phyloP scores from a whole-genome alignment of 2,797 vertebrate genomes.

The Antennarius maculatus region DNA sequence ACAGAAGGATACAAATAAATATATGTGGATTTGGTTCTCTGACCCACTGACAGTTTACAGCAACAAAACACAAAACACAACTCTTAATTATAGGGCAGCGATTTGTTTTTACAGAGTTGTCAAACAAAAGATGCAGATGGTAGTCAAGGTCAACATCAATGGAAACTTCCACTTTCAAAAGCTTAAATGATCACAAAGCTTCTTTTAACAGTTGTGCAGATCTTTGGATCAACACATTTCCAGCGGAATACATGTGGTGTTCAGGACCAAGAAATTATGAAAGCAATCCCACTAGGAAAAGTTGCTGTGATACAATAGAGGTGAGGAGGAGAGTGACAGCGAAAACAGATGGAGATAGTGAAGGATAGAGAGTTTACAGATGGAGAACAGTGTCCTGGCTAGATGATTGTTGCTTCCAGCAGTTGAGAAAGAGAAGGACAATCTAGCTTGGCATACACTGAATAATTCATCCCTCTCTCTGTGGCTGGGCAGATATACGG shows the following conservation, averaged over 20 bases:
- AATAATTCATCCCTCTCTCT: slow-evolving; percentile 77
- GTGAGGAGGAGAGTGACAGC: slow-evolving; percentile 1
- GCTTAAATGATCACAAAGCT: too few species aligned
- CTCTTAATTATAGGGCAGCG: slow-evolving; percentile 27
- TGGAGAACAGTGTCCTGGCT: slow-evolving; percentile 49
- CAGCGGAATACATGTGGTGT: not conserved
- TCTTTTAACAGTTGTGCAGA: too few species aligned
- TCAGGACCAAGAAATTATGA: not conserved
- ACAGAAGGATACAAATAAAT: slow-evolving; percentile 26
- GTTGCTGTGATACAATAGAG: slow-evolving; percentile 32
- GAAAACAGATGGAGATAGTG: slow-evolving; percentile 19
- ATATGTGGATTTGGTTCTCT: slow-evolving; percentile 46
- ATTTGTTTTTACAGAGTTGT: slow-evolving; percentile 25
- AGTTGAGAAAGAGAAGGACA: slow-evolving; percentile 55
- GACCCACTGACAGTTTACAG: slow-evolving; percentile 26
- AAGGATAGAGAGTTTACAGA: slow-evolving; percentile 35
- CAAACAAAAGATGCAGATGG: slow-evolving; percentile 2
- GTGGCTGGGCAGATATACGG: slow-evolving; percentile 73
- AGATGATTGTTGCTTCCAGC: slow-evolving; percentile 71
- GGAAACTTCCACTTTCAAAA: too few species aligned
- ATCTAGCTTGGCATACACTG: slow-evolving; percentile 72
- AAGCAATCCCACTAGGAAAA: slow-evolving; percentile 16
- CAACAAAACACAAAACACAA: slow-evolving; percentile 27
- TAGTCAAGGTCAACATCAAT: not conserved
- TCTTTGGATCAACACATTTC: not conserved